phyloP scores from a whole-genome alignment of 2,113 vertebrate genomes.

The Syngnathoides biaculeatus region DNA sequence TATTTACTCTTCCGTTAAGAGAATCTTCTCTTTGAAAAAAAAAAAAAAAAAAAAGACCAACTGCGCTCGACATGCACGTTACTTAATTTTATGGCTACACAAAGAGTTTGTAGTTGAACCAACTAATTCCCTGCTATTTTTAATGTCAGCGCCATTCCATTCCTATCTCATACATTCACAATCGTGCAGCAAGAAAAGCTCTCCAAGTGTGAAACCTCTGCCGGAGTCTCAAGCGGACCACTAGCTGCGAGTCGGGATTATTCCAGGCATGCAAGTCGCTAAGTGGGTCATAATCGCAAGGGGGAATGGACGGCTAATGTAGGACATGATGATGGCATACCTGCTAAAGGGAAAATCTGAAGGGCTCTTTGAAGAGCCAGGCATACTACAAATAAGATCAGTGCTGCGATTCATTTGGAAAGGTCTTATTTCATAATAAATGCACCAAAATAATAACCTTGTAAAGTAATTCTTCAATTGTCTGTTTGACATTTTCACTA shows the following conservation, averaged over 20 bases:
- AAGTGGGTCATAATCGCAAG: constrained; percentile 58
- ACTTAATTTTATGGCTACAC: too few relatives aligned
- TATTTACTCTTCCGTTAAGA: too few relatives aligned
- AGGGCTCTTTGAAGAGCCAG: constrained; percentile 11
- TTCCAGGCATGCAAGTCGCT: constrained; percentile 63
- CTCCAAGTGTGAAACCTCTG: constrained; percentile 12
- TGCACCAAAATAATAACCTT: too few relatives aligned
- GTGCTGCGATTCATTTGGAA: not conserved
- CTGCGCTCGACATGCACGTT: too few relatives aligned
- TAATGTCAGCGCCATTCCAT: not conserved
- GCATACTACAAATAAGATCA: constrained; percentile 5
- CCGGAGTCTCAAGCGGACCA: constrained; percentile 37
- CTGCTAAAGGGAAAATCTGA: constrained; percentile 20
- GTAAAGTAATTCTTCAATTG: too few relatives aligned
- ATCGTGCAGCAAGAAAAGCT: not conserved
- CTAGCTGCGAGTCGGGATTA: constrained; percentile 40
- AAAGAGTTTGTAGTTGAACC: not conserved
- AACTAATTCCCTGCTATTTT: not conserved
- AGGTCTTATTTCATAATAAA: not conserved
- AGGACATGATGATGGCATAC: constrained; percentile 25
- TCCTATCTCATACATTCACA: not conserved
- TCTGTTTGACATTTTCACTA: too few relatives aligned
- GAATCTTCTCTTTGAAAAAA: too few relatives aligned
- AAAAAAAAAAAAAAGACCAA: too few relatives aligned
- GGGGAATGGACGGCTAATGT: constrained; percentile 49